A percentile compares a stretch with the other conserved stretches of the same genome.
These are phyloP conservation scores for Circaetus gallicus DNA, from an alignment of 2,113 vertebrate genomes.

Conservation along the genomic window DNA sequence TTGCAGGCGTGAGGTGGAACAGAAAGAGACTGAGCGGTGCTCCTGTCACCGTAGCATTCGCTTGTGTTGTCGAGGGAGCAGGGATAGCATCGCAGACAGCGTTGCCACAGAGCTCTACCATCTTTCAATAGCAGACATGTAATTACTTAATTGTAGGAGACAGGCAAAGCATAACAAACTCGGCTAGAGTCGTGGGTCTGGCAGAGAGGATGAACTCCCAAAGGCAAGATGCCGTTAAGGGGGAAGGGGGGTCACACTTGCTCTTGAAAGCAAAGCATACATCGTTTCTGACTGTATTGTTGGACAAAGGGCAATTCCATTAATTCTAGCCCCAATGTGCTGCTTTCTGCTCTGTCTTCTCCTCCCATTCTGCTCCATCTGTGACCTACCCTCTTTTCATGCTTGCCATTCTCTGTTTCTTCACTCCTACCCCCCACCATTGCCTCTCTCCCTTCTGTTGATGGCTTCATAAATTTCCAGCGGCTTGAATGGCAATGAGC, in stretches of 20 bases:
- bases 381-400: not conserved
- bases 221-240: not conserved
- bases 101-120: not conserved
- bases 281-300: not conserved
- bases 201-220: conserved; percentile 11
- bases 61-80: not conserved
- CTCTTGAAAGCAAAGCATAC: not conserved
- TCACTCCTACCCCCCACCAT: not conserved
- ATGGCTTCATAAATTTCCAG: conserved; percentile 60
- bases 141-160: conserved; percentile 62
- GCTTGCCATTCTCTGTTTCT: conserved; percentile 8
- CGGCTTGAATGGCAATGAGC: conserved; percentile 3
- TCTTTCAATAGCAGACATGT: conserved; percentile 11
- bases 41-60: not conserved
- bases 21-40: not conserved
- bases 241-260: not conserved
- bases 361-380: not conserved
- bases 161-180: conserved; percentile 45
- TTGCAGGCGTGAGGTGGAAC: not conserved
- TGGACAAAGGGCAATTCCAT: not conserved
- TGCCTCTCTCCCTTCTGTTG: not conserved
- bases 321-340: not conserved
- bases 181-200: not conserved
- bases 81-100: not conserved
- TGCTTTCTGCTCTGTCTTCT: not conserved